Conservation (phyloP, 2,888 invertebrate genomes). For the Amblyjoppa proteus region DNA sequence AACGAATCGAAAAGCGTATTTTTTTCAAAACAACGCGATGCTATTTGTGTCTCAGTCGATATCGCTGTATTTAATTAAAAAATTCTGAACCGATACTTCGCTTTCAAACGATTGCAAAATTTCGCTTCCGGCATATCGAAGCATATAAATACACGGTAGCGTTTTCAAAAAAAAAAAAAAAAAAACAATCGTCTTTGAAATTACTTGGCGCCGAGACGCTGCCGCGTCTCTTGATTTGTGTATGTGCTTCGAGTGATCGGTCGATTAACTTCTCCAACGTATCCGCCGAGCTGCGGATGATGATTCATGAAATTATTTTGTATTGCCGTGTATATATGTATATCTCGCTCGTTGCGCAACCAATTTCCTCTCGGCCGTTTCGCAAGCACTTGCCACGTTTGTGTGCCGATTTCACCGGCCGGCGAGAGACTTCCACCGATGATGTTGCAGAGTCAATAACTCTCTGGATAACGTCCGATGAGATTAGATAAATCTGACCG, state of each 20-base stretch:
- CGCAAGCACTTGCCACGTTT: slow-evolving; percentile 1
- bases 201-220: no score
- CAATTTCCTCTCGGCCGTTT: slow-evolving; percentile 6
- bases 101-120: no score
- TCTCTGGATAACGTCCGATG: not conserved
- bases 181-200: no score
- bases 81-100: no score
- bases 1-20: not conserved
- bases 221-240: not conserved
- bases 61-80: not conserved
- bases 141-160: no score
- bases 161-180: no score
- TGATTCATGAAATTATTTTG: slow-evolving; percentile 15
- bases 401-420: not conserved
- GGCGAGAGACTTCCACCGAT: not conserved
- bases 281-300: slow-evolving; percentile 1
- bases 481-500: not conserved
- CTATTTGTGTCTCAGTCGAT: not conserved
- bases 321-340: not conserved
- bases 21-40: not conserved
- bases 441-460: not conserved
- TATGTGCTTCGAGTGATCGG: not conserved
- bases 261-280: slow-evolving; percentile 16
- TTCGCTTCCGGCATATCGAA: no score
- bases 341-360: slow-evolving; percentile 14